Evolutionary conservation across 2,888 invertebrate genomes (phyloP), one percentile per base, ranked within the genome.

Genomic region (Dynastes grantii): DNA sequence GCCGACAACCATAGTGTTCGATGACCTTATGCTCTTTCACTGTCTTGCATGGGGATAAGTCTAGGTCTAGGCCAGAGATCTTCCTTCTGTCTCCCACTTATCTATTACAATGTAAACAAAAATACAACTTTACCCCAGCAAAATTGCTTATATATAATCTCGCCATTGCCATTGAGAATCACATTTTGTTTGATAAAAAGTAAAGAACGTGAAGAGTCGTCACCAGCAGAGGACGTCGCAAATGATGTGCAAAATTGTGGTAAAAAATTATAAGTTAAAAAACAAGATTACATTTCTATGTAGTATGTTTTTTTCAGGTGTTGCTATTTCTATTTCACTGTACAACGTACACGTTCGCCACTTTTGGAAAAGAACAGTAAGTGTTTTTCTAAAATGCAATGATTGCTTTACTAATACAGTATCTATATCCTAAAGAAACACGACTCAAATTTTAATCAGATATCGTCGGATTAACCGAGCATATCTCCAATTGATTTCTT

Each of bases 341-440:
- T 29, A 51, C 22, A 27, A 68, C 16, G 8, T 29, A 68, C 9
- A 49, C 51, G 27, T 81, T 76, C 29, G 85, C 85, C 16, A 84
- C 84, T 29, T 85, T 85, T 80, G 85, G 85, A 76, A 84, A 86
- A 78, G 86, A 86, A 84, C 85, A 87, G 86, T 86, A 84, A 85
- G 86, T 85, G 73, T 81, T 84, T 11, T 45, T 37, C 3, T 45
- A 13, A 9, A 32, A 86, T 58, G 27, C 16, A 6, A 22, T 49
- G 32, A 67, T 49, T 37, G 32, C 16, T 5, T n/a, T 5, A n/a
- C 13, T 84, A 86, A 90, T 90, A 22, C 88, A 91, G 91, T 85
- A 91, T 91, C 76, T 91, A 91, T 84, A 91, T 91, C 8, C 45
- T 8, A 11, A 11, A 45, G 9, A 45, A 45, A 45, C 45, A 9